Conservation (phyloP, 2,797 vertebrate species). For the Urosaurus nigricauda region DNA sequence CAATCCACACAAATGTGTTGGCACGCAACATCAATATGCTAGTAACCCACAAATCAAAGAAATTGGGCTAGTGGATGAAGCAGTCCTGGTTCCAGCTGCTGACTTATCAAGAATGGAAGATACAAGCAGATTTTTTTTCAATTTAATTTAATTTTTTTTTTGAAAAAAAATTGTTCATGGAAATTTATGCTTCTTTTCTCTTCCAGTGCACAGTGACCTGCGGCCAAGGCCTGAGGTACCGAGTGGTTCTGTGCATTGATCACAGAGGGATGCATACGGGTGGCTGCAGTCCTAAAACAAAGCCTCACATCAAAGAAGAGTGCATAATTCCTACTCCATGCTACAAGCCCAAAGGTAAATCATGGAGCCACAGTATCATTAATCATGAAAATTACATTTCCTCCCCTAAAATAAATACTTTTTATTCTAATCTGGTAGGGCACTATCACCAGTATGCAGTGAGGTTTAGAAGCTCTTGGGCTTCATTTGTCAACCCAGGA, state of each 20-base stretch:
- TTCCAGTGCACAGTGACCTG: constrained; percentile 95
- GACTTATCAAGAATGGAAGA: background rate
- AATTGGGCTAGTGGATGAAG: background rate
- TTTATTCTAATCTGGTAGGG: background rate
- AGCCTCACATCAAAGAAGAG: constrained; percentile 97
- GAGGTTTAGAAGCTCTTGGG: background rate
- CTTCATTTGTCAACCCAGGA: constrained; percentile 3
- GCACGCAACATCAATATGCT: background rate
- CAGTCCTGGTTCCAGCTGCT: background rate
- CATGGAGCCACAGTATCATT: background rate
- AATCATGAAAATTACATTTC: background rate
- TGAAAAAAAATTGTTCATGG: background rate
- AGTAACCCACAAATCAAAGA: background rate
- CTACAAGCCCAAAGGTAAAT: constrained; percentile 92
- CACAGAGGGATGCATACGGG: constrained; percentile 94
- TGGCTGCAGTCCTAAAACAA: constrained; percentile 92
- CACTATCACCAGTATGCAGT: background rate
- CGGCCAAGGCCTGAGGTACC: constrained; percentile 94
- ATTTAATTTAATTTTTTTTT: too few relatives aligned
- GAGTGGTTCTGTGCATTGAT: constrained; percentile 96
- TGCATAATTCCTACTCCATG: constrained; percentile 93
- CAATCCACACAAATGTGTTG: background rate
- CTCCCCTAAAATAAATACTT: background rate
- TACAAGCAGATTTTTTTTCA: background rate
- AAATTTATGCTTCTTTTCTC: constrained; percentile 18